A percentile compares a stretch with the other conserved stretches of the same genome.
phyloP scores from a whole-genome alignment of 2,888 invertebrate genomes.

The Perizoma flavofasciatum region DNA sequence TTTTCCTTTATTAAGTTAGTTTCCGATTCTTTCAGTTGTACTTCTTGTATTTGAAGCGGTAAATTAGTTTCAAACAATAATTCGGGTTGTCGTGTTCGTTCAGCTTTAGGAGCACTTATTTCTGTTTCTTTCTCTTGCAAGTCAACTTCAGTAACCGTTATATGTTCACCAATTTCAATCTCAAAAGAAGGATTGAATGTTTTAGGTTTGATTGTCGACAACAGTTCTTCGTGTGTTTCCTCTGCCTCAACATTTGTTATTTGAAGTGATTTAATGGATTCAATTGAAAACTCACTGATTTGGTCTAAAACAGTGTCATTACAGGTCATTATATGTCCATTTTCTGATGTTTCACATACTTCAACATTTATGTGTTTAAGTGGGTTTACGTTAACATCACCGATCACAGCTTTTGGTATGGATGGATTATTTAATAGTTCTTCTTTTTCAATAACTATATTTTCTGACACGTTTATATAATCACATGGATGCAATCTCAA shows the following conservation, averaged over 20 bases:
- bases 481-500: slow-evolving; percentile 71
- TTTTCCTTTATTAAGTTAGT: slow-evolving; percentile 34
- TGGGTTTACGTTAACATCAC: slow-evolving; percentile 49
- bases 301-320: slow-evolving; percentile 39
- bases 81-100: slow-evolving; percentile 40
- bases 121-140: slow-evolving; percentile 73
- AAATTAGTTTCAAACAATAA: slow-evolving; percentile 51
- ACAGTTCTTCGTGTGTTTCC: slow-evolving; percentile 61
- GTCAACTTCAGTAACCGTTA: slow-evolving; percentile 80
- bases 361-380: slow-evolving; percentile 58
- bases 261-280: slow-evolving; percentile 51
- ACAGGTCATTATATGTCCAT: slow-evolving; percentile 46
- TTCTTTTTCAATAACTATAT: slow-evolving; percentile 59
- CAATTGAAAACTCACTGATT: slow-evolving; percentile 46
- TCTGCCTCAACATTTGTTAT: slow-evolving; percentile 77
- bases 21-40: slow-evolving; percentile 54
- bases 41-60: slow-evolving; percentile 58
- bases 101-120: slow-evolving; percentile 37
- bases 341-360: slow-evolving; percentile 52
- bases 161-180: slow-evolving; percentile 63
- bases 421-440: slow-evolving; percentile 41
- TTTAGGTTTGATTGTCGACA: slow-evolving; percentile 37
- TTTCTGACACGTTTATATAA: slow-evolving; percentile 58
- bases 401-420: slow-evolving; percentile 44
- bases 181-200: slow-evolving; percentile 43